Evolutionary conservation across 1,140 invertebrate genomes (phyloP), one percentile per base, ranked within the genome.

Genomic region (Neuroterus valhalla): DNA sequence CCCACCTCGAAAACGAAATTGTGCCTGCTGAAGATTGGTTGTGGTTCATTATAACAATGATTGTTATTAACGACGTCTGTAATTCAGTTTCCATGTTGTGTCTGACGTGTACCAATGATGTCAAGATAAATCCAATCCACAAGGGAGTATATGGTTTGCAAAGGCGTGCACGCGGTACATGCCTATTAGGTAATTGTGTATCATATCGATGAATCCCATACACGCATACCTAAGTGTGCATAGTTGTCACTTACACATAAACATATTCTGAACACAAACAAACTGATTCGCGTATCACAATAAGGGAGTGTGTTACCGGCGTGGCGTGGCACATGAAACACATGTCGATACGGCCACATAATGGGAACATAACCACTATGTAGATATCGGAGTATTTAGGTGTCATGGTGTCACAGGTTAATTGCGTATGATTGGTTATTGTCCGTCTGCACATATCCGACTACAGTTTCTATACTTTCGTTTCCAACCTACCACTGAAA

Each of bases 341-440:
- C 85, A 85, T 87, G 87, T 87, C 86, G 85, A 87, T 87, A 86
- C 82, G 79, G 85, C 85, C 87, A 84, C 85, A 88, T 88, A 88
- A 88, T 88, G 84, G 86, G 84, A 86, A 88, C 85, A 87, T 88
- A 87, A 88, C 85, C 82, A 80, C 82, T 80, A 76, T 79, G 78
- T 82, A 85, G 81, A 75, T 45, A 68, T 46, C 66, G 14, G 72
- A 80, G 84, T 86, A 87, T 88, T 88, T 87, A 87, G 86, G 85
- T 87, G 85, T 87, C 86, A 87, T 79, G 78, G 84, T 87, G 87
- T 87, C 84, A 85, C 78, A 82, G 83, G 85, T 88, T 87, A 88
- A 88, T 87, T 88, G 86, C 81, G 84, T 84, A 84, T 86, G 84
- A 88, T 88, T 87, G 87, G 85, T 87, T 85, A 87, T 86, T 87